Evolutionary conservation across 37 sponge, comb jelly and placozoan genomes (phyloP).

Genomic region (Oscarella lobularis): DNA sequence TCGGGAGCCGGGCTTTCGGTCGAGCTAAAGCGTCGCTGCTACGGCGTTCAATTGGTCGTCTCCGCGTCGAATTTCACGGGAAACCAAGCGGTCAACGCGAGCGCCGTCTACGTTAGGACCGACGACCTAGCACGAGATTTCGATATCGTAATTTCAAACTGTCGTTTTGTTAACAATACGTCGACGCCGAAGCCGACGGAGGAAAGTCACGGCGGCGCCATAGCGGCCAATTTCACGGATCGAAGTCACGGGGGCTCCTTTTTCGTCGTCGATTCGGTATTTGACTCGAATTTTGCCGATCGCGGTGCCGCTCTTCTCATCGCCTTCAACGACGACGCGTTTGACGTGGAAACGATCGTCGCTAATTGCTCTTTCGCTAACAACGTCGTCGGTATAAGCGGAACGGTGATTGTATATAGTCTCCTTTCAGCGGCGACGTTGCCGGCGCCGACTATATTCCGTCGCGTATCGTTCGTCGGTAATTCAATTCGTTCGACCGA

Average conservation of each 20-base stretch:
- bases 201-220: neutral
- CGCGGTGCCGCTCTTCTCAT: neutral
- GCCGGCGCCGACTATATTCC: neutral
- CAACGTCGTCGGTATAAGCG: neutral
- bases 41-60: neutral
- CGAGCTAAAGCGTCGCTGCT: neutral
- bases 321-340: neutral
- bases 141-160: neutral
- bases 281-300: neutral
- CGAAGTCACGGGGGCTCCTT: neutral
- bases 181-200: neutral
- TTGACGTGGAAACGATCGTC: neutral
- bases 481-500: no score
- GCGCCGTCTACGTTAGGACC: neutral
- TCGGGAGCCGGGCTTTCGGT: neutral
- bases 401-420: neutral
- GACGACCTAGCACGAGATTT: neutral
- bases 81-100: neutral
- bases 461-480: neutral
- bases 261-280: neutral
- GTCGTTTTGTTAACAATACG: neutral
- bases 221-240: neutral
- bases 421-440: neutral
- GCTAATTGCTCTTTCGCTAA: neutral
- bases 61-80: neutral